Conservation (phyloP, 2,797 vertebrate genomes). For the Phyllotis vaccarum region DNA sequence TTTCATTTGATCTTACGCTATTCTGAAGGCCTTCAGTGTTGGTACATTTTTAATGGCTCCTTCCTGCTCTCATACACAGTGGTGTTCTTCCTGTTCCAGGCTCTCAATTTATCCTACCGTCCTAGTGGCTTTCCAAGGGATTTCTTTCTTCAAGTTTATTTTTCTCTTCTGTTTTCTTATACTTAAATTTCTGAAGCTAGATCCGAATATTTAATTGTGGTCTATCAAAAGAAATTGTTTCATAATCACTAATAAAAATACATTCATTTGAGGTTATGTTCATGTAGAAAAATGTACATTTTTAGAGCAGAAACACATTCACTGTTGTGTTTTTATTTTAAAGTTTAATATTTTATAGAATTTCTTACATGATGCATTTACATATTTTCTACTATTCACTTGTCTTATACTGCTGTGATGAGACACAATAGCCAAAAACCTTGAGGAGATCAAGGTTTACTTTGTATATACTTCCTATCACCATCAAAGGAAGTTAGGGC, state of each 20-base stretch:
- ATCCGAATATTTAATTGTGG: neutral
- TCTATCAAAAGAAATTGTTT: neutral
- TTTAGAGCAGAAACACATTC: neutral
- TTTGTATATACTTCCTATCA: neutral
- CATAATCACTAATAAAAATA: neutral
- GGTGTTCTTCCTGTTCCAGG: neutral
- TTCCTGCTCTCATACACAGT: neutral
- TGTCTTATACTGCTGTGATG: neutral
- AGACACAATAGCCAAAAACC: neutral
- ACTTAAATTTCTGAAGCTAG: constrained; percentile 36
- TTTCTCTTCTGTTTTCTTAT: neutral
- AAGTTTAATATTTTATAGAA: neutral
- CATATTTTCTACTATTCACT: neutral
- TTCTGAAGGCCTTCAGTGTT: neutral
- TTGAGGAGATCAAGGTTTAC: neutral
- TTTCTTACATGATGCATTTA: neutral
- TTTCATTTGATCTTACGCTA: constrained; percentile 12
- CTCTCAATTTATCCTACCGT: neutral
- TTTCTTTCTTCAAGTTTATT: neutral
- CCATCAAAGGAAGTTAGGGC: neutral
- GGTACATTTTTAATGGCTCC: neutral
- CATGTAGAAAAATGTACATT: neutral
- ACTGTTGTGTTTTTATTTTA: neutral
- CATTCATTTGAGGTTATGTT: neutral
- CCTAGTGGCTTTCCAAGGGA: neutral